These are phyloP conservation scores for Lordiphosa clarofinis DNA, from an alignment of 1,140 invertebrate species.

Conservation along the genomic window DNA sequence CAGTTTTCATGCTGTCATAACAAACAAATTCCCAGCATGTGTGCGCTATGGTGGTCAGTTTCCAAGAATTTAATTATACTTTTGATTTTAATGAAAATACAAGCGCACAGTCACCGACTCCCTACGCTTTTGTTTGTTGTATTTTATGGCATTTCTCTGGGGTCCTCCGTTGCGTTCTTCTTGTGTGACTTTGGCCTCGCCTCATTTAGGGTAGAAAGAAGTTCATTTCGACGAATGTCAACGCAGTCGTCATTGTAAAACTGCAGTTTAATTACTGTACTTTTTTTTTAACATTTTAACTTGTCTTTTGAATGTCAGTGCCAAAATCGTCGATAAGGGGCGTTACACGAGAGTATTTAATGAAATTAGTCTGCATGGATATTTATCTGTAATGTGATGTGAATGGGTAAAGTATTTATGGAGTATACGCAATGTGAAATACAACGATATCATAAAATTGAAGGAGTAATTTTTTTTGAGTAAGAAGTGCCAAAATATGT, in stretches of 20 bases:
- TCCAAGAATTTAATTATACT: slow-evolving; percentile 63
- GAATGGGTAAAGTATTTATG: not conserved
- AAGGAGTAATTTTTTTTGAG: not conserved
- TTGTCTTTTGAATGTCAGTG: slow-evolving; percentile 39
- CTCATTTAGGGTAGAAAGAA: slow-evolving; percentile 27
- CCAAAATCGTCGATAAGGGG: slow-evolving; percentile 6
- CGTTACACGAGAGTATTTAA: slow-evolving; percentile 21
- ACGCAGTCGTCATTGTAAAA: slow-evolving; percentile 34
- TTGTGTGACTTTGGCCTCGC: slow-evolving; percentile 43
- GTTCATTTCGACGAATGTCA: slow-evolving; percentile 36
- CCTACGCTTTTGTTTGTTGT: not conserved
- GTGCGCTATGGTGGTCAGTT: slow-evolving; percentile 16
- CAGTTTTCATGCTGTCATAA: slow-evolving; percentile 57
- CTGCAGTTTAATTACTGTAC: slow-evolving; percentile 45
- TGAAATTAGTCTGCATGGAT: slow-evolving; percentile 22
- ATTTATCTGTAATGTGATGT: slow-evolving; percentile 1
- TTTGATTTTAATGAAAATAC: slow-evolving; percentile 67
- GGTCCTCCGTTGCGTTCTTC: slow-evolving; percentile 1
- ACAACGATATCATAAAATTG: not conserved
- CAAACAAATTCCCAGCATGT: slow-evolving; percentile 64
- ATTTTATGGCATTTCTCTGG: slow-evolving; percentile 12
- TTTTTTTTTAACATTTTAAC: slow-evolving; percentile 29
- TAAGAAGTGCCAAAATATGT: too few relatives aligned
- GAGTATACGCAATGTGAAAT: not conserved
- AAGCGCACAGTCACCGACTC: slow-evolving; percentile 4